A percentile compares a stretch with the other conserved stretches of the same genome.
These are phyloP conservation scores for Drosophila mettleri DNA, from an alignment of 2,888 invertebrate species.

Conservation along the genomic window DNA sequence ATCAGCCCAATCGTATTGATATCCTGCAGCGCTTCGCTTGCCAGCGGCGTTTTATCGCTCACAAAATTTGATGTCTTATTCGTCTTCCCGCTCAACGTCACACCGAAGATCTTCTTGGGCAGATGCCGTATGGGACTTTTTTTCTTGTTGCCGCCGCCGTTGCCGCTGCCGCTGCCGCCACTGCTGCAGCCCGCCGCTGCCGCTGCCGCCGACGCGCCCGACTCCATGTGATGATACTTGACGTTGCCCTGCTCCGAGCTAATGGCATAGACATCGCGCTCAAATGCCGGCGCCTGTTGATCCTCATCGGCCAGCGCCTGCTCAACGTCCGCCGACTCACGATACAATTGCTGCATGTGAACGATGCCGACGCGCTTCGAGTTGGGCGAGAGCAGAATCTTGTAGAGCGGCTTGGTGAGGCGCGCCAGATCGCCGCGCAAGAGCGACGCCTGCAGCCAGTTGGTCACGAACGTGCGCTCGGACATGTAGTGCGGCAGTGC, in stretches of 20 bases:
- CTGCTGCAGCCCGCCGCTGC: constrained; percentile 69
- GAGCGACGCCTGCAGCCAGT: constrained; percentile 91
- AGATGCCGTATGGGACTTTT: constrained; percentile 84
- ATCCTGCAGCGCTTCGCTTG: constrained; percentile 65
- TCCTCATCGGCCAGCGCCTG: constrained; percentile 82
- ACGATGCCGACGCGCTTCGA: constrained; percentile 93
- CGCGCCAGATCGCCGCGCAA: constrained; percentile 91
- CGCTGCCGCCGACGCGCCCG: constrained; percentile 50
- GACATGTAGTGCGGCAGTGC: constrained; percentile 83
- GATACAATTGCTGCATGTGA: constrained; percentile 88
- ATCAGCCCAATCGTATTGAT: constrained; percentile 87
- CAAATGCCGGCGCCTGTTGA: constrained; percentile 60
- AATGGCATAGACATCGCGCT: constrained; percentile 91
- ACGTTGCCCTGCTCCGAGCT: constrained; percentile 93
- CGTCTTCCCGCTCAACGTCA: constrained; percentile 83
- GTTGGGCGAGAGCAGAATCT: constrained; percentile 91
- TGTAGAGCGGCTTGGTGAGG: constrained; percentile 91
- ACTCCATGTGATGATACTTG: constrained; percentile 85
- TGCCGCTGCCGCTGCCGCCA: background rate
- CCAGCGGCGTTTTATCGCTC: constrained; percentile 78
- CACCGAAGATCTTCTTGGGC: constrained; percentile 85
- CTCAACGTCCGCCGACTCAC: constrained; percentile 84
- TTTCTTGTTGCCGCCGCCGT: constrained; percentile 72
- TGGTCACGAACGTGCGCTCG: constrained; percentile 87
- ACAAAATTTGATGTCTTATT: constrained; percentile 85